phyloP scores from a whole-genome alignment of 92 coral and sea anemone species.

The Umimayanthus chanpuru region DNA sequence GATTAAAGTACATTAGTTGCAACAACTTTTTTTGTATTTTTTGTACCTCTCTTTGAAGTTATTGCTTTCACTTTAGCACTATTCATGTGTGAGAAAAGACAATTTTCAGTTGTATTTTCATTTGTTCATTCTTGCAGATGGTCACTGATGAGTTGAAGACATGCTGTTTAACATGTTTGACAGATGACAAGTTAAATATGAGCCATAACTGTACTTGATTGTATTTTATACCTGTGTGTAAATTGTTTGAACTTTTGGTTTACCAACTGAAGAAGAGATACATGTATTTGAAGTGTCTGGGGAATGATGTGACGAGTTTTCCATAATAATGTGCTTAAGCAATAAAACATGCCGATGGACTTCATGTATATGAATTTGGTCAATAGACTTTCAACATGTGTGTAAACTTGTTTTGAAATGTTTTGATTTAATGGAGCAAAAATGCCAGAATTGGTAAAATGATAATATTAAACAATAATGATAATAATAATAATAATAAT shows the following conservation, averaged over 20 bases:
- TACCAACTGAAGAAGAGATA: neutral
- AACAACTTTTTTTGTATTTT: too few relatives aligned
- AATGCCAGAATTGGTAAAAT: too few relatives aligned
- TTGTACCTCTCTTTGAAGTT: too few relatives aligned
- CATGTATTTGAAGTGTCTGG: neutral
- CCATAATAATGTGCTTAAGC: neutral
- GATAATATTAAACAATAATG: too few relatives aligned
- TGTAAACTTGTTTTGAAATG: neutral
- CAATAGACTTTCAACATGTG: too few relatives aligned
- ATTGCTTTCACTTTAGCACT: too few relatives aligned
- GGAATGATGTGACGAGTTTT: neutral
- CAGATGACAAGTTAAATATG: neutral
- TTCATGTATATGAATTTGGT: neutral
- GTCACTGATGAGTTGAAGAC: conserved; percentile 11
- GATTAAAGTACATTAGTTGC: too few relatives aligned
- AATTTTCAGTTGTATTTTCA: neutral
- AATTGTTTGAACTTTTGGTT: neutral
- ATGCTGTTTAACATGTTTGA: neutral
- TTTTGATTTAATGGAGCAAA: neutral
- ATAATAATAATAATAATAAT: too few relatives aligned
- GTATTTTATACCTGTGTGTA: neutral
- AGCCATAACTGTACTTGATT: neutral
- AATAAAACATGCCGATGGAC: neutral
- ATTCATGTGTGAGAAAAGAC: neutral
- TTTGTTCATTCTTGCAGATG: conserved; percentile 21